phyloP scores from a whole-genome alignment of 2,113 vertebrate species.

The Solea solea region DNA sequence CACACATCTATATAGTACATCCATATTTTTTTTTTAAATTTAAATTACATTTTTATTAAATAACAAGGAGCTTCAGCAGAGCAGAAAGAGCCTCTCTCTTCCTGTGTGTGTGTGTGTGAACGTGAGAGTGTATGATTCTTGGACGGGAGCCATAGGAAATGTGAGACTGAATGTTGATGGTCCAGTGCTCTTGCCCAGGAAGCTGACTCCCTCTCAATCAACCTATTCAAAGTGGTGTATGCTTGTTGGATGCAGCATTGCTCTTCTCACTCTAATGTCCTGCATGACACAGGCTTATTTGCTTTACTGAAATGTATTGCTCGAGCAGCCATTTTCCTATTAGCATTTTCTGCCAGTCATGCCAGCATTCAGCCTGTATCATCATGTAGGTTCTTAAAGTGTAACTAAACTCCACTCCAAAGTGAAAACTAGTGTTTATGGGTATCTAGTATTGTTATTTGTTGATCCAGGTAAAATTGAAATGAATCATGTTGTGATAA shows the following conservation, averaged over 20 bases:
- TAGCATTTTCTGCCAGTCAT: constrained; percentile 28
- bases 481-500: too few species aligned
- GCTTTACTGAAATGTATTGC: constrained; percentile 33
- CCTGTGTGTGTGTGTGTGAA: constrained; percentile 20
- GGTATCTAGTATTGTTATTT: too few species aligned
- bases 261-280: constrained; percentile 62
- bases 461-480: too few species aligned
- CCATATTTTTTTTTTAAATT: too few species aligned
- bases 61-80: constrained; percentile 42
- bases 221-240: constrained; percentile 52
- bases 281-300: constrained; percentile 57
- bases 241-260: constrained; percentile 61
- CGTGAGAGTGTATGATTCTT: constrained; percentile 40
- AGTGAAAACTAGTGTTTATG: too few species aligned
- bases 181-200: constrained; percentile 51
- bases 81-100: constrained; percentile 35
- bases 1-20: too few species aligned
- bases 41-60: neutral
- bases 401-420: neutral
- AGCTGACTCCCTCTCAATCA: constrained; percentile 55
- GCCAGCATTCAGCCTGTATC: neutral
- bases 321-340: constrained; percentile 32
- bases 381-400: neutral
- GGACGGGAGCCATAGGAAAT: constrained; percentile 46
- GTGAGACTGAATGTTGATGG: constrained; percentile 50